phyloP scores from a whole-genome alignment of 2,113 vertebrate genomes.

The Psilopsiagon aurifrons region DNA sequence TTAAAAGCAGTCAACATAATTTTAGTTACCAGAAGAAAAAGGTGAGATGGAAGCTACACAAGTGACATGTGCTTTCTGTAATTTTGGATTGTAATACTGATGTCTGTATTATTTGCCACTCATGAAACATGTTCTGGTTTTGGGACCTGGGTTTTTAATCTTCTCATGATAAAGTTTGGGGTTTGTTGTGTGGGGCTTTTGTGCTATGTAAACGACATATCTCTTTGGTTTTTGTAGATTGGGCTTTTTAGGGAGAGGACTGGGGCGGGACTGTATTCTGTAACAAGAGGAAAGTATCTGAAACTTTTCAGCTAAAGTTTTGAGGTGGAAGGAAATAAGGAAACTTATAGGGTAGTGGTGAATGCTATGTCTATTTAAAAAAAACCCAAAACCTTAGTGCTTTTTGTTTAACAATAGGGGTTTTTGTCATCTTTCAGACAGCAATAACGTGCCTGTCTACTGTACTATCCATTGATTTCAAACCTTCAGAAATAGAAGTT shows the following conservation, averaged over 20 bases:
- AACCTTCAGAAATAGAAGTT: conserved; percentile 95
- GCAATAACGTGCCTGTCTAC: conserved; percentile 95
- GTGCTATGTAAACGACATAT: background rate
- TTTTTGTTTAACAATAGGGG: background rate
- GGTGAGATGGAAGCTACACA: background rate
- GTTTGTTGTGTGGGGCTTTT: background rate
- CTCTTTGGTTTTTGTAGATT: background rate
- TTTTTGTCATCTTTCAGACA: conserved; percentile 76
- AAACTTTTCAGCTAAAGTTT: background rate
- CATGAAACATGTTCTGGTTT: background rate
- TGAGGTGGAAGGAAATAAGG: background rate
- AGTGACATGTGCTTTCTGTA: background rate
- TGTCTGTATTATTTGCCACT: background rate
- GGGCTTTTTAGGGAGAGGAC: background rate
- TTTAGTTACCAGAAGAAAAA: background rate
- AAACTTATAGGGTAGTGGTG: background rate
- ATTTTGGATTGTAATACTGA: background rate
- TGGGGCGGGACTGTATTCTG: background rate
- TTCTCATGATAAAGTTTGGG: background rate
- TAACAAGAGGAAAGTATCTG: background rate
- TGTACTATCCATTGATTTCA: conserved; percentile 96
- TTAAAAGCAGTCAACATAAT: background rate
- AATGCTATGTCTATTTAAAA: background rate
- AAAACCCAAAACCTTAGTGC: background rate
- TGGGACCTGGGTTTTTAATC: background rate